Evolutionary conservation across 1,140 invertebrate species (phyloP), one percentile per base, ranked within the genome.

Genomic region (Monochamus saltuarius): DNA sequence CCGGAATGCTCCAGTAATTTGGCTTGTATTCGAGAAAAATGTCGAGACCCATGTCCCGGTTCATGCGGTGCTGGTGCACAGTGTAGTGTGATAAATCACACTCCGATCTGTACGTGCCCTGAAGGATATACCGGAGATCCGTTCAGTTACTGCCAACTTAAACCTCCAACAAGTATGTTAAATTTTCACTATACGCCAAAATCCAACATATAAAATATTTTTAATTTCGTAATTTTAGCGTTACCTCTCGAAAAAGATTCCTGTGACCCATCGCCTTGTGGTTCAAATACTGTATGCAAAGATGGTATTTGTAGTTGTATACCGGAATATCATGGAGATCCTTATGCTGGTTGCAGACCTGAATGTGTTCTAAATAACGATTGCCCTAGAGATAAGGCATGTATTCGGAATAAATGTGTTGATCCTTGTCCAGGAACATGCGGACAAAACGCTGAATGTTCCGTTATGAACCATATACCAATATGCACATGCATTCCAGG

Each of bases 191-290:
- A 29, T 29, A 29, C 22, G 6, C 22, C 22, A 29, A 29, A 29
- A 29, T 3, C 22, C 2, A 29, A 29, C 22, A 2, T 3, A 3
- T 29, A 29, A 29, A 29, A 29, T 29, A 29, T 29, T 29, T 29
- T 6, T 29, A 34, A 11, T 29, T 37, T n/a, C 0, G 67, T 36
- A 56, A 65, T 51, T 66, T 35, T 29, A 75, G 69, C 81, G 17
- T 71, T 78, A 17, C 71, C 73, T 50, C 77, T 81, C 64, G 79
- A 80, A 56, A 76, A 78, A 1, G 80, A 85, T 65, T 79, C 84
- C 1, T 91, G 89, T 66, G 82, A 86, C 76, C 89, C 89, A 8
- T 88, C 88, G 8, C 88, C 88, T 4, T 92, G 89, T 79, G 91
- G 90, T 39, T 71, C 75, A 14, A 92, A 93, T 76, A 85, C 91